Evolutionary conservation across 2,888 invertebrate genomes (phyloP).

Genomic region (Chymomyza procnemis): DNA sequence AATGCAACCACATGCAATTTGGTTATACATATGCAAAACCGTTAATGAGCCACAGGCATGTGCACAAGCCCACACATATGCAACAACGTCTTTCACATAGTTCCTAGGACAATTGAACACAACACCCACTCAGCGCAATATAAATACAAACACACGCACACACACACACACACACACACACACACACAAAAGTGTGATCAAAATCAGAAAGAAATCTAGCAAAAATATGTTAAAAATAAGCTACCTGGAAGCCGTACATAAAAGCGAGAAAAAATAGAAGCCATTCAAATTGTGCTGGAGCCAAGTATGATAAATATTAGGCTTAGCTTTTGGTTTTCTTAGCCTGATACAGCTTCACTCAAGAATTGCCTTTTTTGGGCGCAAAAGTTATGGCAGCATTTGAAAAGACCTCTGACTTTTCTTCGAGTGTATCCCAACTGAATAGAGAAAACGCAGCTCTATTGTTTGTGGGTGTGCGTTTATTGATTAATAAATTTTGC

Average conservation of each 20-base stretch:
- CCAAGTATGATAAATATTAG: too few relatives aligned
- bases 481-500: constrained; percentile 60
- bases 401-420: not conserved
- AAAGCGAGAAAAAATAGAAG: too few relatives aligned
- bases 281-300: too few relatives aligned
- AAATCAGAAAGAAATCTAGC: too few relatives aligned
- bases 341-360: too few relatives aligned
- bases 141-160: not conserved
- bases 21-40: constrained; percentile 49
- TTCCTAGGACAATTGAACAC: not conserved
- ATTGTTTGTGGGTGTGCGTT: constrained; percentile 35
- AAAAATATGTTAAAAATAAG: too few relatives aligned
- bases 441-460: not conserved
- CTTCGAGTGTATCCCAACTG: not conserved
- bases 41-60: constrained; percentile 72
- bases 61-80: constrained; percentile 33
- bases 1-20: constrained; percentile 55
- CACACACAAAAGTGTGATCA: not conserved
- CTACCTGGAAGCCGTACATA: too few relatives aligned
- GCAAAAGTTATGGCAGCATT: too few relatives aligned
- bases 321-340: too few relatives aligned
- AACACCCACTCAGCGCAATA: not conserved
- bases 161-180: not conserved
- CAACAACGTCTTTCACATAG: constrained; percentile 2
- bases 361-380: too few relatives aligned